A percentile compares a stretch with the other conserved stretches of the same genome.
Conservation (phyloP, 2,797 vertebrate genomes). For the Notoglanidium macrostoma region DNA sequence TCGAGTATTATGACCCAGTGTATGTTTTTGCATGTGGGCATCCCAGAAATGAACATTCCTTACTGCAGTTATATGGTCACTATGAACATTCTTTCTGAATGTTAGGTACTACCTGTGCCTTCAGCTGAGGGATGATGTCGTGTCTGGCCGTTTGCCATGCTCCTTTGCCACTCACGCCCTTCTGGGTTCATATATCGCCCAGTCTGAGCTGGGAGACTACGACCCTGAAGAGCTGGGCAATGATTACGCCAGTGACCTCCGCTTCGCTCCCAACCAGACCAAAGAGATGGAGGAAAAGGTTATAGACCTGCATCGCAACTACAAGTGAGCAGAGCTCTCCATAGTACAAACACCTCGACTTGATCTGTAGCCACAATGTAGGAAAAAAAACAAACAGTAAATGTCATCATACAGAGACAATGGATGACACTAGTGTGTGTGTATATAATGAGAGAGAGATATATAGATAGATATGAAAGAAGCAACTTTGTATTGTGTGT, state of each 20-base stretch:
- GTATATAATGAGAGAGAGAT: no score
- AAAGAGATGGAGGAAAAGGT: conserved; percentile 72
- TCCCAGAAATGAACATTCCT: neutral
- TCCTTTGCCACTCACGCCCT: conserved; percentile 92
- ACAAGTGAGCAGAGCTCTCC: conserved; percentile 79
- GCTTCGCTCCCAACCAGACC: conserved; percentile 93
- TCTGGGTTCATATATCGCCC: conserved; percentile 92
- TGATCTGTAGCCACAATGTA: neutral
- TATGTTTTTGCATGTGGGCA: neutral
- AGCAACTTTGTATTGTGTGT: neutral
- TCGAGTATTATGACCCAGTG: neutral
- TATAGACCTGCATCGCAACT: conserved; percentile 93
- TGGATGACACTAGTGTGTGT: neutral
- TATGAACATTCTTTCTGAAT: no score
- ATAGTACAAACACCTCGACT: neutral
- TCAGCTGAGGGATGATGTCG: conserved; percentile 92
- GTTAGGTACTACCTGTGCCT: conserved; percentile 89
- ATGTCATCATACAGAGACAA: neutral
- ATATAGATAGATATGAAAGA: neutral
- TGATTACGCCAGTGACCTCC: conserved; percentile 90
- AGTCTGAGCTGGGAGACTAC: conserved; percentile 93
- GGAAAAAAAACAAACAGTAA: neutral
- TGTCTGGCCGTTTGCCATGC: conserved; percentile 92
- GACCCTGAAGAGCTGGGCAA: conserved; percentile 88
- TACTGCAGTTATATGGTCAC: no score